These are phyloP conservation scores for Dryobota labecula DNA, from an alignment of 2,888 invertebrate species.

Conservation along the genomic window DNA sequence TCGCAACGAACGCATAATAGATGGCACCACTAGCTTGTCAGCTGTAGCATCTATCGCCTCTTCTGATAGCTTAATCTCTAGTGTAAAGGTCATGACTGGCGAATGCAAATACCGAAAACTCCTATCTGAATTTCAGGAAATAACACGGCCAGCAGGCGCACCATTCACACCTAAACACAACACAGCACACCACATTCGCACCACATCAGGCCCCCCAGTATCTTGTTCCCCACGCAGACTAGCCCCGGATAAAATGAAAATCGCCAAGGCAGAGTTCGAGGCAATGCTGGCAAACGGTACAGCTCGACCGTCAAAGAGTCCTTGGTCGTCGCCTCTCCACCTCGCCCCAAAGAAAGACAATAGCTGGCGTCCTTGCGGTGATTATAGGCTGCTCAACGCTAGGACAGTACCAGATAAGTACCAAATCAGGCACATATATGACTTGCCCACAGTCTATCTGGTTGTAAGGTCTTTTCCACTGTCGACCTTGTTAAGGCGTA, in stretches of 20 bases:
- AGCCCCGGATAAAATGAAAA: constrained; percentile 1
- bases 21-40: background rate
- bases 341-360: background rate
- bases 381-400: background rate
- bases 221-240: background rate
- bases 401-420: background rate
- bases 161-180: background rate
- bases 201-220: background rate
- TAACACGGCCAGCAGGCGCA: background rate
- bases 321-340: no score
- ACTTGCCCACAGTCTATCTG: no score
- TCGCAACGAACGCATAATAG: background rate
- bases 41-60: background rate
- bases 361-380: background rate
- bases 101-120: background rate
- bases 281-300: background rate
- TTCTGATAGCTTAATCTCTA: background rate
- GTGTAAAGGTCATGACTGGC: background rate
- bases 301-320: no score
- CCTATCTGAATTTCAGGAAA: background rate
- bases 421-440: background rate
- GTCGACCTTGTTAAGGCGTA: no score
- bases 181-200: background rate
- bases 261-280: background rate
- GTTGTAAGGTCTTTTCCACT: background rate